phyloP scores from a whole-genome alignment of 2,888 invertebrate genomes.

The Aromia moschata region DNA sequence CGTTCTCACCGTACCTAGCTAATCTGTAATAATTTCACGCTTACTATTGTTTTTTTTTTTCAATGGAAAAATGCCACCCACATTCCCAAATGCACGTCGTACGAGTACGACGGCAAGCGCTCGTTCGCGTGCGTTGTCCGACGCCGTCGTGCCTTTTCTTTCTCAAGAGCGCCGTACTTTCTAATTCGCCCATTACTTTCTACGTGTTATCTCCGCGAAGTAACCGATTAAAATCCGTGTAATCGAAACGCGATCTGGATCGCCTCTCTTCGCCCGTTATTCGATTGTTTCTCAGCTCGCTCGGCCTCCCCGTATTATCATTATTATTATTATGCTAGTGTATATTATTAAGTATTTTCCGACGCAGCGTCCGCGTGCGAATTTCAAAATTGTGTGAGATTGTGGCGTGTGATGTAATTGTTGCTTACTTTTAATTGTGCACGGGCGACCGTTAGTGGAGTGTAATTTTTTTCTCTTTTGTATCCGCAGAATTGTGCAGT shows the following conservation, averaged over 20 bases:
- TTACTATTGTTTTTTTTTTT: too few species aligned
- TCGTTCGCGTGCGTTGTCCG: background rate
- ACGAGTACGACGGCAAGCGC: background rate
- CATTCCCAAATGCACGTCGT: too few species aligned
- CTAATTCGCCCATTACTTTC: conserved; percentile 2
- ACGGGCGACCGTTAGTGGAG: background rate
- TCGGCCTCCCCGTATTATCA: background rate
- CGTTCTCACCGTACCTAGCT: too few species aligned
- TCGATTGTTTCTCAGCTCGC: background rate
- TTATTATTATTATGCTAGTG: too few species aligned
- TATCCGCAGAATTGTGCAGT: conserved; percentile 87
- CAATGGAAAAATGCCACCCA: too few species aligned
- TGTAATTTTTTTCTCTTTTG: conserved; percentile 9
- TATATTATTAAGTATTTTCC: background rate
- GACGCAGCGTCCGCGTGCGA: conserved; percentile 10
- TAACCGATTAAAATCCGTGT: conserved; percentile 17
- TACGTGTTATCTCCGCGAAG: conserved; percentile 17
- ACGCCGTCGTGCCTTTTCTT: conserved; percentile 1
- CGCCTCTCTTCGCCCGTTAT: conserved; percentile 12
- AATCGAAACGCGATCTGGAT: conserved; percentile 16
- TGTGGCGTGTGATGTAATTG: conserved; percentile 16
- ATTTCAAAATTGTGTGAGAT: conserved; percentile 10
- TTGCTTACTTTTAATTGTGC: conserved; percentile 4
- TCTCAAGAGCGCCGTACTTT: conserved; percentile 15
- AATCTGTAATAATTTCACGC: too few species aligned